phyloP scores from a whole-genome alignment of 2,888 invertebrate genomes.

The Euphydryas editha region DNA sequence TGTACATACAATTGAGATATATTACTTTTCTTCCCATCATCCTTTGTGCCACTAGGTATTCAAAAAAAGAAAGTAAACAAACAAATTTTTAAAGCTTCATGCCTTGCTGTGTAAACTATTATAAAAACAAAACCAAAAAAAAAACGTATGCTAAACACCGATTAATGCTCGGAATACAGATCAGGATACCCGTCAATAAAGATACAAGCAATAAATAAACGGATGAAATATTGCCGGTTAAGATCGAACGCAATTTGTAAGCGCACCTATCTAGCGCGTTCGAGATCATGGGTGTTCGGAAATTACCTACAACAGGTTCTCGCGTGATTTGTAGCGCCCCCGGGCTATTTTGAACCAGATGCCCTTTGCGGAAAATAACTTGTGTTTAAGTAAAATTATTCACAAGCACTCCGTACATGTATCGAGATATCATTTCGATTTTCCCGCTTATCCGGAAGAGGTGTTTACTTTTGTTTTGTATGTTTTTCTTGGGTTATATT shows the following conservation, averaged over 20 bases:
- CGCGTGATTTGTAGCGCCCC: slow-evolving; percentile 79
- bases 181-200: slow-evolving; percentile 46
- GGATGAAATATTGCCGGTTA: slow-evolving; percentile 76
- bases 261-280: slow-evolving; percentile 71
- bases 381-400: slow-evolving; percentile 73
- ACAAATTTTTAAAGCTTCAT: background rate
- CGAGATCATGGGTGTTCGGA: slow-evolving; percentile 63
- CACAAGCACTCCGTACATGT: slow-evolving; percentile 33
- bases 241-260: slow-evolving; percentile 78
- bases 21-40: too few relatives aligned
- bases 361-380: slow-evolving; percentile 68
- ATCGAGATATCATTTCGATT: slow-evolving; percentile 21
- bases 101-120: slow-evolving; percentile 1
- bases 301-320: slow-evolving; percentile 81
- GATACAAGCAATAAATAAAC: slow-evolving; percentile 67
- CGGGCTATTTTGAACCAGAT: slow-evolving; percentile 74
- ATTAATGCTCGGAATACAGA: slow-evolving; percentile 23
- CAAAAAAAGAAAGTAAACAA: background rate
- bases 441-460: slow-evolving; percentile 31
- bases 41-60: too few relatives aligned
- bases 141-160: slow-evolving; percentile 14
- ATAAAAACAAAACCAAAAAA: background rate
- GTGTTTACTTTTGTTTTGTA: background rate
- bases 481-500: background rate
- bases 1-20: too few relatives aligned